phyloP scores from a whole-genome alignment of 2,888 invertebrate genomes.

The Axea sp. region DNA sequence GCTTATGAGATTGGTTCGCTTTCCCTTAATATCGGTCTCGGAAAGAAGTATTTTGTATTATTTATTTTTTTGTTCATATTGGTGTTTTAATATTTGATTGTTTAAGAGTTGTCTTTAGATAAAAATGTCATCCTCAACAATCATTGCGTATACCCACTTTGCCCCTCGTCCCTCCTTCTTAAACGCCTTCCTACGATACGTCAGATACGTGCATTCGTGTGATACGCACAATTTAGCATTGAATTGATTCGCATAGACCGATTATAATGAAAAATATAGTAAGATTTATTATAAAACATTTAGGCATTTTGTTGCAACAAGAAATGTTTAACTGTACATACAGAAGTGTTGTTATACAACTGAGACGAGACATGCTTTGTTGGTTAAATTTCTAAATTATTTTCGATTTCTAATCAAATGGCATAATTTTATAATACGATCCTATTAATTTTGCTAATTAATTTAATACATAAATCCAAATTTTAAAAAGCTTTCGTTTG shows the following conservation, averaged over 20 bases:
- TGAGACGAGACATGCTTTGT: constrained; percentile 30
- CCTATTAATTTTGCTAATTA: no score
- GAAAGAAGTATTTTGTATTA: constrained; percentile 2
- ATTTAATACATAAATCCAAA: no score
- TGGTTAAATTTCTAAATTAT: no score
- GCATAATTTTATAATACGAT: no score
- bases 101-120: constrained; percentile 2
- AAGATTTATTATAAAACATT: constrained; percentile 15
- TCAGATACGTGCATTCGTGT: constrained; percentile 32
- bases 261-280: constrained; percentile 3
- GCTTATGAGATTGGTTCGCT: constrained; percentile 30
- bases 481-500: no score
- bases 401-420: no score
- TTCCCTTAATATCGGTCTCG: neutral
- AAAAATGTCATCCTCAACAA: constrained; percentile 22
- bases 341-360: constrained; percentile 21
- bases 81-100: constrained; percentile 8
- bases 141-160: constrained; percentile 11
- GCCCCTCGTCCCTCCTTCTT: constrained; percentile 57
- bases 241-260: constrained; percentile 19
- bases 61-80: constrained; percentile 1
- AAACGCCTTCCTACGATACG: constrained; percentile 13
- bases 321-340: constrained; percentile 19
- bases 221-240: constrained; percentile 26
- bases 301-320: constrained; percentile 43